These are phyloP conservation scores for Agrotis segetum DNA, from an alignment of 2,888 invertebrate genomes.

Conservation along the genomic window DNA sequence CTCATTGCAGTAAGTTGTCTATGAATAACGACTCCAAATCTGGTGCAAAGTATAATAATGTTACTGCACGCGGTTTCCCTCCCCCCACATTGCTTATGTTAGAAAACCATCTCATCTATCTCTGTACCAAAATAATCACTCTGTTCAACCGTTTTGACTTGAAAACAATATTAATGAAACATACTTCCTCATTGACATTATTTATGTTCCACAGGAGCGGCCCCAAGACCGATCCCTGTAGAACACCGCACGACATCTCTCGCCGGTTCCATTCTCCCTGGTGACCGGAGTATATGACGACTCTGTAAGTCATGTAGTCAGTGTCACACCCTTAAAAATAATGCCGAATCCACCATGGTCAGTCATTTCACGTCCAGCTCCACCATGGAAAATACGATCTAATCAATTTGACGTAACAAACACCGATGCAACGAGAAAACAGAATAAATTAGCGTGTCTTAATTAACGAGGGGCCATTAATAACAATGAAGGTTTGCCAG, in stretches of 20 bases:
- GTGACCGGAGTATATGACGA: too few relatives aligned
- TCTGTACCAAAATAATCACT: too few relatives aligned
- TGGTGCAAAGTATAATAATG: conserved; percentile 6
- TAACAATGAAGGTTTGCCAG: conserved; percentile 55
- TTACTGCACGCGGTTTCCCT: too few relatives aligned
- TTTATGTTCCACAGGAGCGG: too few relatives aligned
- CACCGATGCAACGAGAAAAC: conserved; percentile 34
- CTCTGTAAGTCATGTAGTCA: too few relatives aligned
- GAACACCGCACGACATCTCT: too few relatives aligned
- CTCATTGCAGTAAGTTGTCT: conserved; percentile 30
- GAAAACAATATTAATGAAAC: too few relatives aligned
- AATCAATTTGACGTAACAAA: conserved; percentile 33
- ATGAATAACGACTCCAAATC: conserved; percentile 31
- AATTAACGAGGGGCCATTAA: conserved; percentile 47
- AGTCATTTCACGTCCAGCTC: conserved; percentile 7
- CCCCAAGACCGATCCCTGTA: too few relatives aligned
- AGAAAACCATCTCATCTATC: too few relatives aligned
- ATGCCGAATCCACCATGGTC: background rate
- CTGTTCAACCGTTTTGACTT: too few relatives aligned
- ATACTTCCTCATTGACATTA: too few relatives aligned
- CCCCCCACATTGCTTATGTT: background rate
- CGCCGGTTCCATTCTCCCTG: too few relatives aligned
- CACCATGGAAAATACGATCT: conserved; percentile 5
- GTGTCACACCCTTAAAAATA: background rate
- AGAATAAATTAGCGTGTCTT: conserved; percentile 59